Evolutionary conservation across 2,113 vertebrate genomes (phyloP).

Genomic region (Chloroceryle aenea): DNA sequence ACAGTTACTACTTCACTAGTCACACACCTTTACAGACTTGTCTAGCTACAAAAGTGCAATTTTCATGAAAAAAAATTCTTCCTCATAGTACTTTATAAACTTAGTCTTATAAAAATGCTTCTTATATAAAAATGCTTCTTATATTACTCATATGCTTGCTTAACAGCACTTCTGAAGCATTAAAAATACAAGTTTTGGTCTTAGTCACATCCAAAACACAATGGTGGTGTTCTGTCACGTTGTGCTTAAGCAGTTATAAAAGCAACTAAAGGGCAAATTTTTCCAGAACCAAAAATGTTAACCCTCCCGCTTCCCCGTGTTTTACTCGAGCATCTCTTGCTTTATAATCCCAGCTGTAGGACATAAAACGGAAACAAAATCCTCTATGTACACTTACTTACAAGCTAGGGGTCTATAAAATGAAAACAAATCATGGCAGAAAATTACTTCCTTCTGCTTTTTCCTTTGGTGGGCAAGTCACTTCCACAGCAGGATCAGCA

Average conservation of each 20-base stretch:
- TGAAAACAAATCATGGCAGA: background rate
- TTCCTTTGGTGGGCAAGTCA: background rate
- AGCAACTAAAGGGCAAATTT: background rate
- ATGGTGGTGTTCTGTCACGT: accelerated
- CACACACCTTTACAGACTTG: background rate
- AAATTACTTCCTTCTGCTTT: background rate
- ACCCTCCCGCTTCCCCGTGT: background rate
- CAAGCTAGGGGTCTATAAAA: background rate
- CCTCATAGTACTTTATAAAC: background rate
- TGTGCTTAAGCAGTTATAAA: background rate
- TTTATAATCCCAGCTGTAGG: background rate
- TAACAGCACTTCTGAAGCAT: background rate
- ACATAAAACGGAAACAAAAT: background rate
- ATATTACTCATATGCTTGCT: background rate
- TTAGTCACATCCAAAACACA: background rate
- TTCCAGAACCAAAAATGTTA: background rate
- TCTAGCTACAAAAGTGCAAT: background rate
- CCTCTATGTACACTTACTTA: background rate
- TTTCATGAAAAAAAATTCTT: background rate
- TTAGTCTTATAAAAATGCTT: background rate
- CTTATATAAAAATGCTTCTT: background rate
- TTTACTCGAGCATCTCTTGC: background rate
- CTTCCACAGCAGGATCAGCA: background rate
- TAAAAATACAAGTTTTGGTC: background rate
- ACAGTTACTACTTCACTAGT: background rate